These are phyloP conservation scores for Potamarius usumacintae DNA, from an alignment of 2,113 vertebrate species.

Conservation along the genomic window DNA sequence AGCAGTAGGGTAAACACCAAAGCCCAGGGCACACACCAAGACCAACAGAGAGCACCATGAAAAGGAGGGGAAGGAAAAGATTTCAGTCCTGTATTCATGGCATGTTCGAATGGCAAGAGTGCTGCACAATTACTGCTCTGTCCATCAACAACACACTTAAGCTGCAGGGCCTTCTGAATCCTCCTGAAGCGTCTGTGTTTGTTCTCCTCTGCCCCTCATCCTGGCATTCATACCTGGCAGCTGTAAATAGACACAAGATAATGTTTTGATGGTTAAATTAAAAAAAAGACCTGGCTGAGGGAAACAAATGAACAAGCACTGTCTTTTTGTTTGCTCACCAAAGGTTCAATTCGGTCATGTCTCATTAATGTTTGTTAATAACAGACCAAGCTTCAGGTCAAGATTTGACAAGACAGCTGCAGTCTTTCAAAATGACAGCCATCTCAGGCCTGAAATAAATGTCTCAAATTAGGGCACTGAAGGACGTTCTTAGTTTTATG, in stretches of 20 bases:
- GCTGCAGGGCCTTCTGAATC: conserved; percentile 21
- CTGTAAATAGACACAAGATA: conserved; percentile 52
- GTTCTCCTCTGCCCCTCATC: conserved; percentile 23
- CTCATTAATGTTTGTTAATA: conserved; percentile 32
- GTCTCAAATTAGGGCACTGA: neutral
- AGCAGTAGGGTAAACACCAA: conserved; percentile 74
- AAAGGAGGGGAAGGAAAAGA: conserved; percentile 7
- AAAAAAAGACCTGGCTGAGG: neutral
- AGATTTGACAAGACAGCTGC: conserved; percentile 20
- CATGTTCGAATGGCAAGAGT: conserved; percentile 32
- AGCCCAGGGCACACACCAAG: conserved; percentile 63
- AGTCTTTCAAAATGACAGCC: conserved; percentile 7
- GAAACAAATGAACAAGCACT: conserved; percentile 22
- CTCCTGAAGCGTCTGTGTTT: conserved; percentile 29
- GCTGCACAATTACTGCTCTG: conserved; percentile 50
- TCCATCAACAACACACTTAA: conserved; percentile 44
- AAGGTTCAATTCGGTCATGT: conserved; percentile 25
- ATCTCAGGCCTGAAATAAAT: neutral
- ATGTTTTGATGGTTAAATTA: conserved; percentile 39
- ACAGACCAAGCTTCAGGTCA: neutral
- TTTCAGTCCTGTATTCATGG: conserved; percentile 38
- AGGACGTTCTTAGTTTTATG: neutral
- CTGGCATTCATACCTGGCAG: conserved; percentile 40
- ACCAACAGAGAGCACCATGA: conserved; percentile 44
- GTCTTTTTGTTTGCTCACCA: conserved; percentile 28